These are phyloP conservation scores for Numida meleagris DNA, from an alignment of 2,113 vertebrate species.

Conservation along the genomic window DNA sequence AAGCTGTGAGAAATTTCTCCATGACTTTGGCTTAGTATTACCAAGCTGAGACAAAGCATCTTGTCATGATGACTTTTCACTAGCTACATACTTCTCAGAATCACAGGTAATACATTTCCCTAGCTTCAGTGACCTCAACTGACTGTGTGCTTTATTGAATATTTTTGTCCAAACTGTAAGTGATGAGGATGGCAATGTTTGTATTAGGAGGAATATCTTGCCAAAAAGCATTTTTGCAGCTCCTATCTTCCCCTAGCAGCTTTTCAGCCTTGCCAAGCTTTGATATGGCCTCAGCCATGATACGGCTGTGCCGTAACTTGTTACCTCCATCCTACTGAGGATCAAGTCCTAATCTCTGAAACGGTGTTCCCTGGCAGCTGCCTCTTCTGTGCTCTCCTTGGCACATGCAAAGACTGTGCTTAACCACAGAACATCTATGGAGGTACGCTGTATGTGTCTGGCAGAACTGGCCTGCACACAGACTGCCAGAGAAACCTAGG, in stretches of 20 bases:
- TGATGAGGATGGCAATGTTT: background rate
- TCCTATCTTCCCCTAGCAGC: background rate
- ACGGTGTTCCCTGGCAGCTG: background rate
- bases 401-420: background rate
- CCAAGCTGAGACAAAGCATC: background rate
- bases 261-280: background rate
- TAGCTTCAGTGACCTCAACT: background rate
- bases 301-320: too few species aligned
- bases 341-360: background rate
- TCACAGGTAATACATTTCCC: background rate
- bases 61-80: background rate
- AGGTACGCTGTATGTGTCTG: background rate
- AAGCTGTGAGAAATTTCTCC: background rate
- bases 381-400: background rate
- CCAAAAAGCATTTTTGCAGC: background rate
- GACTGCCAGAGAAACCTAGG: background rate
- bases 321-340: background rate
- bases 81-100: background rate
- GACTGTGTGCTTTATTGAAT: background rate
- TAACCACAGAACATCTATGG: background rate
- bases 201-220: background rate
- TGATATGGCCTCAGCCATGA: background rate
- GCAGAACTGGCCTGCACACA: background rate
- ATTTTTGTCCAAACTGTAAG: rapidly evolving
- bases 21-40: background rate